Percentiles rank a stretch among this genome's conserved stretches.
Conservation (phyloP, 2,888 invertebrate genomes). For the Ophion slaviceki region DNA sequence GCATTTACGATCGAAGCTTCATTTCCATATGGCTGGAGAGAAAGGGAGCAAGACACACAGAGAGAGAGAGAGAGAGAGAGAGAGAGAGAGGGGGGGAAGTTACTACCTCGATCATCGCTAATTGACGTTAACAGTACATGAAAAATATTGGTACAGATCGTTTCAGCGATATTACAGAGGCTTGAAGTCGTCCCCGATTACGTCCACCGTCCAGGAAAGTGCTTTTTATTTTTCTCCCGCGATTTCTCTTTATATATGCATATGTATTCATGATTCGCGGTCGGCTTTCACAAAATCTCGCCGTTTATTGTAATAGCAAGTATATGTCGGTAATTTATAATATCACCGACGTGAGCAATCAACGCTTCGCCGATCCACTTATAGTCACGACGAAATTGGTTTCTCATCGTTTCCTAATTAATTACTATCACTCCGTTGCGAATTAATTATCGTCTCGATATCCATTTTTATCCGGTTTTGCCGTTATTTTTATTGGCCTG, state of each 20-base stretch:
- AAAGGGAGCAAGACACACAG: not conserved
- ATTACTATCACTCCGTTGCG: slow-evolving; percentile 56
- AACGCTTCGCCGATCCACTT: slow-evolving; percentile 51
- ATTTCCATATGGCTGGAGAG: slow-evolving; percentile 59
- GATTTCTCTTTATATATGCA: slow-evolving; percentile 55
- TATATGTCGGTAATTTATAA: slow-evolving; percentile 50
- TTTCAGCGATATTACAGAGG: slow-evolving; percentile 58
- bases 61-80: slow-evolving; percentile 14
- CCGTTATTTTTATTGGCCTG: slow-evolving; percentile 23
- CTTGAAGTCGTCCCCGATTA: slow-evolving; percentile 60
- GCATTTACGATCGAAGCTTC: slow-evolving; percentile 44
- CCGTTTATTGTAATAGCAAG: slow-evolving; percentile 35
- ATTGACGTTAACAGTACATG: slow-evolving; percentile 68
- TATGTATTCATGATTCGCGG: slow-evolving; percentile 3
- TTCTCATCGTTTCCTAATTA: slow-evolving; percentile 62
- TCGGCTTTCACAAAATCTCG: slow-evolving; percentile 50
- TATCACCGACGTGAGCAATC: slow-evolving; percentile 52
- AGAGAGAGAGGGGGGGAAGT: slow-evolving; percentile 27
- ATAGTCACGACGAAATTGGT: slow-evolving; percentile 48
- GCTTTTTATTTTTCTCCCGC: slow-evolving; percentile 37
- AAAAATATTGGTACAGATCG: slow-evolving; percentile 66
- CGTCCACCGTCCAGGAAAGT: slow-evolving; percentile 33
- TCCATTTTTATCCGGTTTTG: slow-evolving; percentile 15
- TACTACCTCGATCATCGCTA: slow-evolving; percentile 65
- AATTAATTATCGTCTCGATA: slow-evolving; percentile 42